A percentile compares a stretch with the other conserved stretches of the same genome.
phyloP scores from a whole-genome alignment of 2,888 invertebrate species.

The Nowickia ferox region DNA sequence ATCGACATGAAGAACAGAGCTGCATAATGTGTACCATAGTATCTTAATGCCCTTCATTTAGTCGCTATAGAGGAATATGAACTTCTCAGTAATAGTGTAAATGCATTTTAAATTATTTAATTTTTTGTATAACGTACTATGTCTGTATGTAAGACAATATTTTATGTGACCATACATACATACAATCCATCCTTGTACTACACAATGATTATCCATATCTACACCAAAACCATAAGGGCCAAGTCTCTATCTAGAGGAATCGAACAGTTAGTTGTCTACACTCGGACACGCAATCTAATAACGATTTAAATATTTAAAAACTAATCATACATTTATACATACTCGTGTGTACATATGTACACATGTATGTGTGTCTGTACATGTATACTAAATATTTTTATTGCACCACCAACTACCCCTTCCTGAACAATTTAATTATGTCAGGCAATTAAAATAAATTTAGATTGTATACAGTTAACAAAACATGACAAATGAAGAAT shows the following conservation, averaged over 20 bases:
- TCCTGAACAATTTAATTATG: constrained; percentile 27
- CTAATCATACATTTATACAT: neutral
- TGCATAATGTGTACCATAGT: too few species aligned
- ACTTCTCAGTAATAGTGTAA: too few species aligned
- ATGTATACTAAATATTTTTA: neutral
- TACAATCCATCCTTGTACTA: too few species aligned
- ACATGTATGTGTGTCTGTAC: too few species aligned
- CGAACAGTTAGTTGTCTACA: constrained; percentile 15
- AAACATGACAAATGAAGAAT: neutral
- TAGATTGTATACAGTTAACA: neutral
- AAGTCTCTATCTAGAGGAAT: constrained; percentile 10
- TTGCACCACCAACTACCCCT: constrained; percentile 22
- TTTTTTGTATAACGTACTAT: too few species aligned
- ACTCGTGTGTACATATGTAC: too few species aligned
- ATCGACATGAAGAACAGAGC: too few species aligned
- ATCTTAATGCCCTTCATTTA: too few species aligned
- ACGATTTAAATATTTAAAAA: constrained; percentile 16
- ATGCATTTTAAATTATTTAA: too few species aligned
- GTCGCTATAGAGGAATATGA: too few species aligned
- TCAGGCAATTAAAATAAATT: constrained; percentile 39
- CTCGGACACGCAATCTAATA: constrained; percentile 21
- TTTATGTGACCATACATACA: too few species aligned
- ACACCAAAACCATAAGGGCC: neutral
- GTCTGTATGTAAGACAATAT: too few species aligned
- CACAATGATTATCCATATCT: neutral